Conservation (phyloP, 2,888 invertebrate species). For the Nymphalis c-album region DNA sequence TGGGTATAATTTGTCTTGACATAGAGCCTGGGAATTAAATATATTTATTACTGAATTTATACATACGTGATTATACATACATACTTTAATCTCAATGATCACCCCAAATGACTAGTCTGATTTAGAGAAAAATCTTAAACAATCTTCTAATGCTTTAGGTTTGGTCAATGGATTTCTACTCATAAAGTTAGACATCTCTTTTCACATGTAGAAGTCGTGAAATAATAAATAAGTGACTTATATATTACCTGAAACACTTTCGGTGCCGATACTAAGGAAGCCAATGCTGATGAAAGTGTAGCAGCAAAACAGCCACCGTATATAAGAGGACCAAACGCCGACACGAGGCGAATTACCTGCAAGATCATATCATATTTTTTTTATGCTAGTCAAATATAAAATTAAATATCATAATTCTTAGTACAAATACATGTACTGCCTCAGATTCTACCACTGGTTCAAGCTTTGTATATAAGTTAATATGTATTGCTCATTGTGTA, state of each 20-base stretch:
- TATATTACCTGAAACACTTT: constrained; percentile 88
- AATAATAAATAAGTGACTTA: neutral
- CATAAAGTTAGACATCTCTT: no score
- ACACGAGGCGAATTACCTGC: constrained; percentile 91
- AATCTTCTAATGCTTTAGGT: no score
- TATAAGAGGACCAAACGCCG: constrained; percentile 94
- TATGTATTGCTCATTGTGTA: no score
- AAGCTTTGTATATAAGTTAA: no score
- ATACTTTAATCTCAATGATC: neutral
- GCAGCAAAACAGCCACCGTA: constrained; percentile 99
- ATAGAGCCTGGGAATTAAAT: constrained; percentile 84
- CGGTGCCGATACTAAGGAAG: constrained; percentile 97
- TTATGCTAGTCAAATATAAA: neutral
- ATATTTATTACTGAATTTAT: neutral
- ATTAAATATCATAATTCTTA: no score
- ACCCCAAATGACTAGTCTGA: neutral
- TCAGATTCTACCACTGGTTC: no score
- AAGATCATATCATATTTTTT: constrained; percentile 37
- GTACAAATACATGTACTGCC: no score
- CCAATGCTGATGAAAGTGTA: constrained; percentile 96
- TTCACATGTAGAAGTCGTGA: no score
- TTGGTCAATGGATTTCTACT: no score
- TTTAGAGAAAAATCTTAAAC: no score
- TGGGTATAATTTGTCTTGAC: constrained; percentile 96
- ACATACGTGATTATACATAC: no score